Base-by-base conservation (phyloP, 35 echinoderm and acorn worm species). In the Acanthaster planci region DNA sequence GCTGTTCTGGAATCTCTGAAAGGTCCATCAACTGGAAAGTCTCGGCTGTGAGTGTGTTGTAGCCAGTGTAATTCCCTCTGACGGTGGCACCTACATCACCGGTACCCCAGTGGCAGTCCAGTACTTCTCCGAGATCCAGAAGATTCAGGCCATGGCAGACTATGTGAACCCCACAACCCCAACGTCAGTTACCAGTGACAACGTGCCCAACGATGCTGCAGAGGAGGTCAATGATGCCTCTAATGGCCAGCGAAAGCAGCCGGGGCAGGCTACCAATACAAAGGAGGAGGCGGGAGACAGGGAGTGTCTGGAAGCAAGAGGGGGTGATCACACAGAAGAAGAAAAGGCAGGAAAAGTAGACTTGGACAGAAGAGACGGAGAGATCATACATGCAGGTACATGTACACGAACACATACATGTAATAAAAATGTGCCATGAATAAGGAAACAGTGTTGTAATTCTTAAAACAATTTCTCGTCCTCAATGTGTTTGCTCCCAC, bases 41-140 rank as follows among this genome's bases (percentile, higher is more conserved):
- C 84, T 94, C 0, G 92, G 92, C 14, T 94, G 92, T 37, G 92
- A 94, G 77, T 90, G 86, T 51, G 84, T 94, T 8, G 38, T 94
- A 12, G 84, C 92, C 14, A 87, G 83, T 10, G 92, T 94, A 44
- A 86, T 88, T 14, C 89, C 90, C 17, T 77, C 84, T 21, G 89
- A 84, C 72, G 72, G 80, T 51, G 84, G 86, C 2, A 90, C 92
- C 21, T 94, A 90, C 56, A 84, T 94, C 38, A 86, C 86, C n/a
- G 92, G 92, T 21, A 94, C 92, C 7, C 82, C 82, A 0, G 55
- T 90, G 15, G 92, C 88, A 16, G 85, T 91, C 39, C 79, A 87
- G 53, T 94, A 90, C 84, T 94, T 94, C 80, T 85, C 92, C 37
- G 83, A 87, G 42, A 86, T 94, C 34, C 89, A 94, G 42, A 90